Base-by-base conservation (phyloP, 2,888 invertebrate genomes). In the Orthosia gothica region DNA sequence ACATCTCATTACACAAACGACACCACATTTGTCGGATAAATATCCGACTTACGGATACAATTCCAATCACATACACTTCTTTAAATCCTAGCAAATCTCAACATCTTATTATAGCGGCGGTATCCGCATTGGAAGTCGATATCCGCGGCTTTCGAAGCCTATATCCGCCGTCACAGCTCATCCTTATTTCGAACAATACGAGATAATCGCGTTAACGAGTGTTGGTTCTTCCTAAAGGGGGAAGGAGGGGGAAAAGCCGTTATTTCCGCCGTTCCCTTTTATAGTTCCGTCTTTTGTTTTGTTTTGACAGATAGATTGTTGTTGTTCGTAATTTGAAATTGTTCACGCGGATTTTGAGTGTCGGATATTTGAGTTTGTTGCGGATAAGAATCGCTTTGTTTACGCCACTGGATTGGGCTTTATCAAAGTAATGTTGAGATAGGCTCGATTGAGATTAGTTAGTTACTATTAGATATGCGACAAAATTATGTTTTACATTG, bases 161-260 rank as follows among this genome's bases (percentile, higher is more conserved):
- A 62, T 82, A 70, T 80, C 71, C 79, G 83, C 57, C 9, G n/a
- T 18, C 26, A 57, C 32, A 54, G 32, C 64, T 49, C 87, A 74
- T 82, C 83, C 76, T 79, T 85, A 74, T 32, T 75, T 11, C 54
- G 55, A 54, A 82, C 82, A 82, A 82, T 55, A 62, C 63, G 54
- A 65, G 65, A 79, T 87, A 88, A 87, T 82, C 79, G 52, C 64
- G 49, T 71, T 86, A 82, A 84, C 81, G 80, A 82, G 82, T 79
- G 79, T 63, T 74, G 66, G 55, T 70, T 72, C 86, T 62, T 70
- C 50, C 74, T 81, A 49, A 45, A 52, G 63, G 32, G 49, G 65
- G 16, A 45, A 20, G 50, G 47, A 13, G 16, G 49, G 70, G 52
- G 64, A 64, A 64, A 74, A 79, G 45, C 74, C 71, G 82, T 75